These are phyloP conservation scores for Pelosia muscerda DNA, from an alignment of 2,888 invertebrate genomes.

Conservation along the genomic window DNA sequence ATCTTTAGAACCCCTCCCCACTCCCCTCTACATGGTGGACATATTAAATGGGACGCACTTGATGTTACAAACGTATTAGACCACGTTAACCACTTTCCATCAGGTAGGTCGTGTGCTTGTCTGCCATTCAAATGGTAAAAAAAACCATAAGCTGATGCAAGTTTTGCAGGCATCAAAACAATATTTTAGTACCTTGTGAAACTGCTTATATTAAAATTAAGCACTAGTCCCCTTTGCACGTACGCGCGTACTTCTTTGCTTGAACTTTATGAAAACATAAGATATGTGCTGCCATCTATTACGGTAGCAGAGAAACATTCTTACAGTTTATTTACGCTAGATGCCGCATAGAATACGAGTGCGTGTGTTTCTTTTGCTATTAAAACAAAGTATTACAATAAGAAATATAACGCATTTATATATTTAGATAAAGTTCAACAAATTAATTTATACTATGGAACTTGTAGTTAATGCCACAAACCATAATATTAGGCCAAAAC, in stretches of 20 bases:
- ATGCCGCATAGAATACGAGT: conserved; percentile 32
- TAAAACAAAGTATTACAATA: background rate
- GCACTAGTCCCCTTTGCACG: background rate
- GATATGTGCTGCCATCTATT: conserved; percentile 37
- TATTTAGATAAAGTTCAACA: background rate
- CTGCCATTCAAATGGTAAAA: too few species aligned
- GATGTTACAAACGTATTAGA: too few species aligned
- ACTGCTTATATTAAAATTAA: too few species aligned
- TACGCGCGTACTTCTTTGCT: too few species aligned
- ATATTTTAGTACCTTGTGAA: too few species aligned
- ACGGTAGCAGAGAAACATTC: background rate
- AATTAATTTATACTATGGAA: background rate
- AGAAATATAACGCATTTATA: background rate
- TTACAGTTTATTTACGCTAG: conserved; percentile 22
- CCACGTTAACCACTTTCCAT: too few species aligned
- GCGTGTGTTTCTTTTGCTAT: conserved; percentile 20
- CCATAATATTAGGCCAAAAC: too few species aligned
- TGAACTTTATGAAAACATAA: background rate
- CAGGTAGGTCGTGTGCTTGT: too few species aligned
- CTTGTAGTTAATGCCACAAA: background rate
- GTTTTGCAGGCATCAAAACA: background rate
- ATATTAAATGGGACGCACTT: too few species aligned
- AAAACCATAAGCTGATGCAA: background rate
- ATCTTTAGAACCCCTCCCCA: too few species aligned
- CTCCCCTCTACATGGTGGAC: too few species aligned